Base-by-base conservation (phyloP, 2,888 invertebrate genomes). In the Lepidochrysops patricia region DNA sequence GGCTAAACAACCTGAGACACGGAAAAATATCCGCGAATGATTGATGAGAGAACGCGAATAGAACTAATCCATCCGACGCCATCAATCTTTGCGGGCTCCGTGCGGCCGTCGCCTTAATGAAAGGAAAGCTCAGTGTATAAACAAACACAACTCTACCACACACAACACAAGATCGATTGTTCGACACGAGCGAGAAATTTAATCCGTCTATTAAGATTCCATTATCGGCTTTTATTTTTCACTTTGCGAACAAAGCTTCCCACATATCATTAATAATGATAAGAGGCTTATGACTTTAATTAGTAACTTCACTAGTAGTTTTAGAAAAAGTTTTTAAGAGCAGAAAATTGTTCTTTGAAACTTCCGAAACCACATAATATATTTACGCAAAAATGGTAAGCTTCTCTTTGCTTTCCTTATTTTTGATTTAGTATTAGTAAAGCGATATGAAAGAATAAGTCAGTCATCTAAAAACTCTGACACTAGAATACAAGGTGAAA, bases 21-120 rank as follows among this genome's bases (percentile, higher is more conserved):
- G 86, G 84, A 87, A 88, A 88, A 88, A 88, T 88, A 88, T 87
- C 82, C 82, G 78, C 80, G 75, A 83, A 88, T 89, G 89, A 89
- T 89, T 85, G 89, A 89, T 89, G 88, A 87, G 81, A 75, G 77
- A 75, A 77, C 82, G 78, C 81, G 87, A 84, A 88, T 88, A 84
- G 86, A 88, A 88, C 88, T 86, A 89, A 89, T 88, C 89, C 87
- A 85, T 86, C 82, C 75, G 68, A 72, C 72, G 70, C 75, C 85
- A 89, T 89, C 88, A 88, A 89, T 89, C 88, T 88, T 87, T 76
- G 76, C 71, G 72, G 69, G 63, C 63, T 63, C 65, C 68, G 74
- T 83, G 82, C 79, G 72, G 74, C 79, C 79, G 76, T 68, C 76
- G 77, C 73, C 78, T 80, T 87, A 86, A 86, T 88, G 88, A 89